Base-by-base conservation (phyloP, 2,113 vertebrate species). In the Grammomys dolichurus region DNA sequence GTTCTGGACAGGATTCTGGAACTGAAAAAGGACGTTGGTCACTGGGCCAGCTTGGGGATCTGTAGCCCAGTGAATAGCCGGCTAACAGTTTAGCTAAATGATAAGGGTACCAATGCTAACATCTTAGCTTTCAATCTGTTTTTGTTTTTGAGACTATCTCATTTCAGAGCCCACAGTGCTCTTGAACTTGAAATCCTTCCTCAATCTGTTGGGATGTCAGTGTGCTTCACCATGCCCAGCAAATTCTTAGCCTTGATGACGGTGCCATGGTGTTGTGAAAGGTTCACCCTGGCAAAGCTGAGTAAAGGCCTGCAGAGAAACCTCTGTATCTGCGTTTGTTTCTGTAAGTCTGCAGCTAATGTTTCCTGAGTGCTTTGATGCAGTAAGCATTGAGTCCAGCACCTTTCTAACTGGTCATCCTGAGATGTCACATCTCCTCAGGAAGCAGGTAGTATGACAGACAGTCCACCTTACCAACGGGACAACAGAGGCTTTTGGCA, bases 341-440 rank as follows among this genome's bases (percentile, higher is more conserved):
- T 88, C 85, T 86, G 11, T 75, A 81, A 75, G 89, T 75, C 7
- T 43, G 22, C 24, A 85, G 91, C 46, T 88, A 51, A 81, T n/a
- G 65, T 90, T 90, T 97, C 67, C 84, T 90, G 80, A 97, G 20
- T 19, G 40, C 92, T 90, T 14, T 24, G 80, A 58, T 7, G 48
- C 22, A 54, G 36, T 54, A 93, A 40, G 26, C 40, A 58, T 24
- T 46, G 40, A 75, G 31, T 69, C 60, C 92, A 88, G 19, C 20
- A 65, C 40, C 12, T 90, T 89, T 60, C 77, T 96, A 54, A 90
- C 63, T 36, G 13, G 90, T 72, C 65, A n/a, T 67, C 28, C 60
- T 60, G 75, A 93, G 40, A 51, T 65, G 33, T 89, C 10, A 26
- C 36, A 56, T 20, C 82, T 95, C 89, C 56, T 40, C 86, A 43